Base-by-base conservation (phyloP, 2,888 invertebrate species). In the Hesperia comma region DNA sequence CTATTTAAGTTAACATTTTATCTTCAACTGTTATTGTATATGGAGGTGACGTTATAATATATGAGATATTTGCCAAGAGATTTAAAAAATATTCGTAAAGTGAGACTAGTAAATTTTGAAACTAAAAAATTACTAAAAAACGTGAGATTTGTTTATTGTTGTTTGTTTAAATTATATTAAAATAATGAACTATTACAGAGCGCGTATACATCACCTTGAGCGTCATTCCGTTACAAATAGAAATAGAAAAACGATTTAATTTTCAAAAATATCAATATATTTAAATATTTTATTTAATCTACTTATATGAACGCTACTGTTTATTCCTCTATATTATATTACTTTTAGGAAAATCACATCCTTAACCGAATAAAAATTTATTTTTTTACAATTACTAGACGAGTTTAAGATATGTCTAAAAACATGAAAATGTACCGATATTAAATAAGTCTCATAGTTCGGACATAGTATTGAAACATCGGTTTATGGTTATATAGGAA, bases 391-490 rank as follows among this genome's bases (percentile, higher is more conserved):
- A 12, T 12, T 17, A 15, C 6, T 6, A 5, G 15, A 46, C n/a
- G 21, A 63, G 32, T 21, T 33, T 49, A 56, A 56, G 63, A 63
- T 63, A 63, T 63, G 63, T 46, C 41, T 62, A 40, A 15, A 33
- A 15, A 33, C n/a, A 56, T 14, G 33, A 63, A 63, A 56, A 46
- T 63, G 46, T 63, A 56, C 19, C 55, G 55, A 55, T 19, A 46
- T 41, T 37, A 12, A 62, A 26, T 62, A 46, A 63, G 63, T 63
- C 63, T 63, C 63, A 37, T 63, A 62, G 37, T 40, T 55, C 49
- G 63, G 63, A 63, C 63, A 63, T 46, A 37, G 32, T n/a, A 43
- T 7, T 6, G n/a, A 46, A 54, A 55, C 54, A 43, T 54, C 62
- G 41, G 41, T 43, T n/a, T 26, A 26, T 26, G 3, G 26, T 2